phyloP scores from a whole-genome alignment of 2,113 vertebrate species.

The Rhizomys pruinosus region DNA sequence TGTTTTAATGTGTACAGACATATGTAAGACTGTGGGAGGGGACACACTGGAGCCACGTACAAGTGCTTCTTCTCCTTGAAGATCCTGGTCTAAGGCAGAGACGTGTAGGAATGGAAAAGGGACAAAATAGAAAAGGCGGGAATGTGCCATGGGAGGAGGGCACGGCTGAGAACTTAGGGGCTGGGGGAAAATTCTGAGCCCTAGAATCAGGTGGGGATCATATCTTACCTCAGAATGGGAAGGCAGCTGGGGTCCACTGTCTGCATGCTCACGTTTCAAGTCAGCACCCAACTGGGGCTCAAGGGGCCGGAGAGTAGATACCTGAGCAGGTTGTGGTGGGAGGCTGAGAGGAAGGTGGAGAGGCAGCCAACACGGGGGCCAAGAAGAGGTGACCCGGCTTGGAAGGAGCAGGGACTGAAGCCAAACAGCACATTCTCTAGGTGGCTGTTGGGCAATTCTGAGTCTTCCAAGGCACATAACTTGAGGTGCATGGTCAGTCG shows the following conservation, averaged over 20 bases:
- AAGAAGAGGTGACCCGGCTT: background rate
- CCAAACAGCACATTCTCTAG: slow-evolving; percentile 22
- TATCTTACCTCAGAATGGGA: no score
- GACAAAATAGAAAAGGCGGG: background rate
- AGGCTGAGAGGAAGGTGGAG: background rate
- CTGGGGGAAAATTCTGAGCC: background rate
- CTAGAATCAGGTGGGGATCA: background rate
- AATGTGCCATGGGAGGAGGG: fast-evolving
- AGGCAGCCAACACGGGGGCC: background rate
- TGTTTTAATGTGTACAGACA: background rate
- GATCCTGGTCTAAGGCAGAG: background rate
- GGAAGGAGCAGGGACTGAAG: background rate
- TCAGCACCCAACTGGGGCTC: background rate
- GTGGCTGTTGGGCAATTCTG: slow-evolving; percentile 45
- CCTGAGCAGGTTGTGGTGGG: background rate
- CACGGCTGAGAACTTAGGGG: fast-evolving
- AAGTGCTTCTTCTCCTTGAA: background rate
- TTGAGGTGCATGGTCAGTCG: background rate
- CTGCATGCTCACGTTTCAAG: background rate
- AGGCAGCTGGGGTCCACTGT: no score
- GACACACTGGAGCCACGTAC: background rate
- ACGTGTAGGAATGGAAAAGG: background rate
- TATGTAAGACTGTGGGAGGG: fast-evolving
- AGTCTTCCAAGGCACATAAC: background rate
- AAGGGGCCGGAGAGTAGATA: background rate